A percentile compares a stretch with the other conserved stretches of the same genome.
Conservation (phyloP, 30 jellyfish, hydroid and myxozoan species). For the Turritopsis rubra region DNA sequence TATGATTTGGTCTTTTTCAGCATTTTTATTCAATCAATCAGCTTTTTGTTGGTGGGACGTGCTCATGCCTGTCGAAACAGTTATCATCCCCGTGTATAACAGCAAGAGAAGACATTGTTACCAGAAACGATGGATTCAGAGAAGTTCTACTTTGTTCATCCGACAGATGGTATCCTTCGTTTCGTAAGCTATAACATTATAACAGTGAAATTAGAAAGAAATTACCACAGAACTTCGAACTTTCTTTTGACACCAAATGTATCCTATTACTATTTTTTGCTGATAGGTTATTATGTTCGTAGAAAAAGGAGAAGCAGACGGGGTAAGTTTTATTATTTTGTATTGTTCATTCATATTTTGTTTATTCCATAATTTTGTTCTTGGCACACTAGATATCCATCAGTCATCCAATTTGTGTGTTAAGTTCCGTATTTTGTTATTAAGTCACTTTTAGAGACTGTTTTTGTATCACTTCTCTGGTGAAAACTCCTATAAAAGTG, state of each 20-base stretch:
- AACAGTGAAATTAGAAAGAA: too few relatives aligned
- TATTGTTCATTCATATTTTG: too few relatives aligned
- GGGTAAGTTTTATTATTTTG: not conserved
- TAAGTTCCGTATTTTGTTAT: not conserved
- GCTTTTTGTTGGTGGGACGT: constrained; percentile 7
- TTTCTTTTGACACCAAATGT: too few relatives aligned
- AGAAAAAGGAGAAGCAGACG: not conserved
- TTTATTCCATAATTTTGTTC: too few relatives aligned
- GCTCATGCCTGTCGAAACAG: not conserved
- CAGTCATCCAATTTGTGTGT: not conserved
- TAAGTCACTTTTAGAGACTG: too few relatives aligned
- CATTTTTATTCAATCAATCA: constrained; percentile 6
- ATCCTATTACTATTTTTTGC: not conserved
- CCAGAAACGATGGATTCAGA: not conserved
- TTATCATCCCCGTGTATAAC: not conserved
- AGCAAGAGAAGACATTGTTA: not conserved
- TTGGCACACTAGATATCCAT: not conserved
- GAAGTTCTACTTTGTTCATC: not conserved
- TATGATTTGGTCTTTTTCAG: not conserved
- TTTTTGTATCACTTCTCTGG: too few relatives aligned
- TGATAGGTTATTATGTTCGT: not conserved
- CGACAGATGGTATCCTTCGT: not conserved
- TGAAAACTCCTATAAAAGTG: too few relatives aligned
- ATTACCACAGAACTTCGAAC: too few relatives aligned
- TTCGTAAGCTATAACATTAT: not conserved